Conservation (phyloP, 2,888 invertebrate genomes). For the Portevinia maculata region DNA sequence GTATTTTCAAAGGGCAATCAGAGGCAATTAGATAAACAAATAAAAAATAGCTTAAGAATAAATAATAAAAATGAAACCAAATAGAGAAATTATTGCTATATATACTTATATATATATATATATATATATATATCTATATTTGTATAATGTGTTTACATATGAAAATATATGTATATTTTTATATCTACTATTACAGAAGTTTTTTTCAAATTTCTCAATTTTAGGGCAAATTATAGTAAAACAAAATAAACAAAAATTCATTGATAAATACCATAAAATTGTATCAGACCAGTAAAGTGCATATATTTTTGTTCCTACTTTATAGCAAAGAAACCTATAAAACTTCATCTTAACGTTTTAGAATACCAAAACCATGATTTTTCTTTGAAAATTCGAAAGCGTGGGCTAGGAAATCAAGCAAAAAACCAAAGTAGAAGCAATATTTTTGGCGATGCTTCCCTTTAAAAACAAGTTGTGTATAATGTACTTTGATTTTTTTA, state of each 20-base stretch:
- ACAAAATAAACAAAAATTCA: conserved; percentile 19
- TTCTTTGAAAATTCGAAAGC: conserved; percentile 45
- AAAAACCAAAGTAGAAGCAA: conserved; percentile 15
- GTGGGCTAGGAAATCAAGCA: conserved; percentile 8
- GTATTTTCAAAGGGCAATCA: conserved; percentile 35
- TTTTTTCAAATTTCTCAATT: conserved; percentile 50
- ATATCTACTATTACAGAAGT: conserved; percentile 46
- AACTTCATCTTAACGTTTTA: conserved; percentile 40
- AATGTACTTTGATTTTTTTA: conserved; percentile 13
- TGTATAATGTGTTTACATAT: conserved; percentile 67
- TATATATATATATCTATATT: conserved; percentile 57
- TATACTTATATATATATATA: no score
- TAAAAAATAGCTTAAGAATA: conserved; percentile 51
- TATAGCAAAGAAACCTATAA: conserved; percentile 28
- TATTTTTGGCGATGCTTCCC: conserved; percentile 26
- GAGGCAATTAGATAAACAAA: conserved; percentile 13
- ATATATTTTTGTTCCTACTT: conserved; percentile 61
- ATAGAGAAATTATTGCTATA: conserved; percentile 45
- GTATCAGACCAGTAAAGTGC: conserved; percentile 43
- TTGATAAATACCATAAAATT: conserved; percentile 52
- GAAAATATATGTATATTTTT: conserved; percentile 60
- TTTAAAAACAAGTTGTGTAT: background rate
- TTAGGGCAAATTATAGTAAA: conserved; percentile 50
- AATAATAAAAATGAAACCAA: conserved; percentile 67
- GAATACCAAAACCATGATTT: conserved; percentile 31